phyloP scores from a whole-genome alignment of 2,888 invertebrate genomes.

The Monochamus alternatus region DNA sequence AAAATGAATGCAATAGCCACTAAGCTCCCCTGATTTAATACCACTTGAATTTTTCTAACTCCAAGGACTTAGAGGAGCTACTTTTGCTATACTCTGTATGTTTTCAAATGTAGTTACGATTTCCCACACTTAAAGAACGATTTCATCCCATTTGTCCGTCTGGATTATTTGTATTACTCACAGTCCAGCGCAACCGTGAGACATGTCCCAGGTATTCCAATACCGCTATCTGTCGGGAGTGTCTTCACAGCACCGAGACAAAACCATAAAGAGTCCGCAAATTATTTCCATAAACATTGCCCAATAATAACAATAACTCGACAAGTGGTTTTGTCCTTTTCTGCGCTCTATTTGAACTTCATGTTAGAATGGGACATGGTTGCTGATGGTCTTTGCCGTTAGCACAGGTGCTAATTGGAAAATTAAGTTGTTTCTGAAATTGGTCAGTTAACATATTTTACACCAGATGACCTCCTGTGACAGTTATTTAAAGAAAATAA shows the following conservation, averaged over 20 bases:
- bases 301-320: conserved; percentile 24
- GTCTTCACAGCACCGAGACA: conserved; percentile 12
- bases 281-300: conserved; percentile 33
- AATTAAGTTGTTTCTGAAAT: no score
- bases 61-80: no score
- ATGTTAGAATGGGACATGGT: background rate
- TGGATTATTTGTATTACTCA: no score
- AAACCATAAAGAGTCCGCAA: conserved; percentile 25
- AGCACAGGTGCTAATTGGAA: background rate
- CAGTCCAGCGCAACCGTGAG: background rate
- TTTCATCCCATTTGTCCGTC: no score
- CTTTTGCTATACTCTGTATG: no score
- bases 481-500: no score
- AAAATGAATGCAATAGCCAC: no score
- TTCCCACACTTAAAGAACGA: no score
- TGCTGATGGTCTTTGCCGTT: background rate
- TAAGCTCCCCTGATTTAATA: no score
- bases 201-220: background rate
- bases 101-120: no score
- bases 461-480: no score
- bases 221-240: conserved; percentile 30
- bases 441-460: background rate
- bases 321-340: conserved; percentile 13
- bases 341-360: conserved; percentile 12
- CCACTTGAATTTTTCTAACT: no score